These are phyloP conservation scores for Eledona agricola DNA, from an alignment of 2,888 invertebrate species.

Conservation along the genomic window DNA sequence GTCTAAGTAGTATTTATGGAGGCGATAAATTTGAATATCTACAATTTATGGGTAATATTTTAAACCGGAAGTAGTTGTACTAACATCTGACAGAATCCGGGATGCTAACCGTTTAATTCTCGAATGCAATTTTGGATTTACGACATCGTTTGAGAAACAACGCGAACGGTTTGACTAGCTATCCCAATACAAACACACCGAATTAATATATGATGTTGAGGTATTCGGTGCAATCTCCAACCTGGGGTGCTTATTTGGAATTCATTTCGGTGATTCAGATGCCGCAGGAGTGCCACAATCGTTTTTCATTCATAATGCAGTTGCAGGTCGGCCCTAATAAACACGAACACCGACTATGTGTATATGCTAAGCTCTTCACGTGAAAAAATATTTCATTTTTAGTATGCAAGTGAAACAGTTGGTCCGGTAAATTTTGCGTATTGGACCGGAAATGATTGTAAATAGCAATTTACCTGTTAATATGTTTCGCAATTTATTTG, in stretches of 20 bases:
- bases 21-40: conserved; percentile 27
- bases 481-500: conserved; percentile 14
- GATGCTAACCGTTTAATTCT: conserved; percentile 25
- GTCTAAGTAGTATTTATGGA: conserved; percentile 26
- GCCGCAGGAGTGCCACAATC: conserved; percentile 15
- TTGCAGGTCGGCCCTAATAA: conserved; percentile 9
- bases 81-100: conserved; percentile 13
- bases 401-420: too few species aligned
- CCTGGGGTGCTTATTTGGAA: conserved; percentile 43
- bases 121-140: conserved; percentile 26
- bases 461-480: conserved; percentile 9
- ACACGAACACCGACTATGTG: conserved; percentile 1
- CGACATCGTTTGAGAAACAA: conserved; percentile 19
- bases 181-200: conserved; percentile 34
- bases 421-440: too few species aligned
- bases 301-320: conserved; percentile 12
- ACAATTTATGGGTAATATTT: conserved; percentile 27
- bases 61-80: conserved; percentile 12
- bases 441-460: background rate
- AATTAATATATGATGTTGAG: conserved; percentile 37
- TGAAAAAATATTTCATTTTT: too few species aligned
- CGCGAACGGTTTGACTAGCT: conserved; percentile 22
- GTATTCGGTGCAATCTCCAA: conserved; percentile 34
- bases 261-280: conserved; percentile 41
- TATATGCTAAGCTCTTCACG: too few species aligned